Evolutionary conservation across 2,888 invertebrate species (phyloP).

Genomic region (Rhamphomyia laevipes): DNA sequence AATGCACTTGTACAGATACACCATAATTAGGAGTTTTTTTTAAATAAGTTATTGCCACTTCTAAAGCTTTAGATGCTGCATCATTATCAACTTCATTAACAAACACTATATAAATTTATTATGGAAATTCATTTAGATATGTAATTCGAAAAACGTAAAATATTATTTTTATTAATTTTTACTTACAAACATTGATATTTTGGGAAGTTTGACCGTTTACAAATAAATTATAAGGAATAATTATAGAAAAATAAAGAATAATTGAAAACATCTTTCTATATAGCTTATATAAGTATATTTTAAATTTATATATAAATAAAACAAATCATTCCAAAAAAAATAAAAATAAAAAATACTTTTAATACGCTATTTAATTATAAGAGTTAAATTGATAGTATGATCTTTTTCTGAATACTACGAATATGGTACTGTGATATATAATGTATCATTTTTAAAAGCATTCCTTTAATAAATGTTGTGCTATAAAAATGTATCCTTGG

Average conservation of each 20-base stretch:
- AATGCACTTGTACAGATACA: conserved; percentile 41
- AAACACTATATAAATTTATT: conserved; percentile 49
- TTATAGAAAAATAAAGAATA: conserved; percentile 5
- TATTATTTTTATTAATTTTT: conserved; percentile 11
- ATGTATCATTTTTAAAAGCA: no score
- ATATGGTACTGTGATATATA: no score
- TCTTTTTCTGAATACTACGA: no score
- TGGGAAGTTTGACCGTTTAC: conserved; percentile 49
- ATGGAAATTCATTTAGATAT: no score
- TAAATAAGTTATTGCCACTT: conserved; percentile 58
- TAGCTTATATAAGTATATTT: no score
- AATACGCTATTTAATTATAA: no score
- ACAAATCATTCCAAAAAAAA: no score
- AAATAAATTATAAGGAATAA: conserved; percentile 7
- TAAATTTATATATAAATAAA: no score
- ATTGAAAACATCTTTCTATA: background rate
- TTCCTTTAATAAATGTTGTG: no score
- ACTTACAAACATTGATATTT: conserved; percentile 63
- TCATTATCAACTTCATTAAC: conserved; percentile 65
- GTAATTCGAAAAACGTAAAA: background rate
- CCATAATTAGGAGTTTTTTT: conserved; percentile 57
- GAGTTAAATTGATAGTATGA: no score
- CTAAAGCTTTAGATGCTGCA: conserved; percentile 56
- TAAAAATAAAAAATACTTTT: no score
- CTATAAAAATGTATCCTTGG: no score